Conservation (phyloP, 53 echinoderm and acorn worm genomes). For the Arbacia lixula region DNA sequence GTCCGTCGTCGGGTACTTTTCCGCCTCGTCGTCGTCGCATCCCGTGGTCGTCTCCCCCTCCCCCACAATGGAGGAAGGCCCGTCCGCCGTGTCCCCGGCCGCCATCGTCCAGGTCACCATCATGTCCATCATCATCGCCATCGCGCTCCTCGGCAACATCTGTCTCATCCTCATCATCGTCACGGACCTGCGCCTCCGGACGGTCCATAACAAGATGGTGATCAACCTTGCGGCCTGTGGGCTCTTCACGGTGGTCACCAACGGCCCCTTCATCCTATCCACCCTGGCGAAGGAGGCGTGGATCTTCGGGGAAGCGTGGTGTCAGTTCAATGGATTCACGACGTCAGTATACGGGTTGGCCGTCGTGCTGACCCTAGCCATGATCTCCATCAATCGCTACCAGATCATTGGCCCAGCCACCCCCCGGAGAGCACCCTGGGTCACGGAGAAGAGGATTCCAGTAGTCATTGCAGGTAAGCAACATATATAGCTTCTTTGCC, state of each 20-base stretch:
- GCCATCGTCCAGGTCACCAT: conserved; percentile 60
- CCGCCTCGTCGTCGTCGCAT: background rate
- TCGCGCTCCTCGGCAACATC: conserved; percentile 79
- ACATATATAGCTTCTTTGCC: too few species aligned
- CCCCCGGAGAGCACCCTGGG: conserved; percentile 65
- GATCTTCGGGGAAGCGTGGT: conserved; percentile 64
- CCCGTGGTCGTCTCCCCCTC: background rate
- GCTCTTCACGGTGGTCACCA: conserved; percentile 79
- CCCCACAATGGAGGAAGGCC: conserved; percentile 6
- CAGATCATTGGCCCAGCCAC: conserved; percentile 75
- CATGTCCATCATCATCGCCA: conserved; percentile 71
- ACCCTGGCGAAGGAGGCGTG: conserved; percentile 50
- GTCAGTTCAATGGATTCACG: conserved; percentile 90
- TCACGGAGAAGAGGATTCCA: conserved; percentile 63
- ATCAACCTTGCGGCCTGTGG: conserved; percentile 90
- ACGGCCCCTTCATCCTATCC: conserved; percentile 77
- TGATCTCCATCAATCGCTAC: conserved; percentile 87
- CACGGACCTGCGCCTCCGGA: conserved; percentile 77
- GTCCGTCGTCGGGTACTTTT: too few species aligned
- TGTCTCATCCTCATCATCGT: conserved; percentile 79
- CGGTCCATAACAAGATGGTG: conserved; percentile 89
- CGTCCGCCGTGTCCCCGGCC: background rate
- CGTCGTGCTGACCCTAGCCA: conserved; percentile 78
- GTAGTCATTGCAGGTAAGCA: conserved; percentile 76
- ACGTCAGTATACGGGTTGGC: conserved; percentile 86